These are phyloP conservation scores for Acronicta aceris DNA, from an alignment of 2,888 invertebrate genomes.

Conservation along the genomic window DNA sequence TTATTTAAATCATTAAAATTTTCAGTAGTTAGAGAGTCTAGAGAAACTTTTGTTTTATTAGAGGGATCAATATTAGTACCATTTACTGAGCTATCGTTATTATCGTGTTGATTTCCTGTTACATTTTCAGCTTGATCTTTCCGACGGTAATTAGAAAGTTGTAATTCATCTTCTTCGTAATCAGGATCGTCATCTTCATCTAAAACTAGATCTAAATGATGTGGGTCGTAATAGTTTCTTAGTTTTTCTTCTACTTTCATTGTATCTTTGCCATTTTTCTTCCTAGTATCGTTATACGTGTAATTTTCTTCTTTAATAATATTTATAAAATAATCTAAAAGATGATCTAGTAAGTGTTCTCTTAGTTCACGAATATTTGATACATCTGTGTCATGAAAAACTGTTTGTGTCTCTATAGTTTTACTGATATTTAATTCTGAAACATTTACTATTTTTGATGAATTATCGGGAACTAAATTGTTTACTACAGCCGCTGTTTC, in stretches of 20 bases:
- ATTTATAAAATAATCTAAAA: conserved; percentile 46
- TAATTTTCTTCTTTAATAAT: conserved; percentile 41
- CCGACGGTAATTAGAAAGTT: background rate
- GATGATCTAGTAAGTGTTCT: conserved; percentile 40
- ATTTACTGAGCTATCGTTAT: background rate
- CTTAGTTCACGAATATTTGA: conserved; percentile 39
- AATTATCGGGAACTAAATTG: background rate
- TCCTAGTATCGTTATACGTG: conserved; percentile 22
- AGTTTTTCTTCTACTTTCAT: conserved; percentile 43
- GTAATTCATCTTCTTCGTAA: conserved; percentile 1
- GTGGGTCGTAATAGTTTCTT: conserved; percentile 43
- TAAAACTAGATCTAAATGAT: conserved; percentile 22
- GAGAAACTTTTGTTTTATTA: background rate
- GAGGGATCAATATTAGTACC: background rate
- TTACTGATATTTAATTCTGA: background rate
- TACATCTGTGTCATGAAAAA: background rate
- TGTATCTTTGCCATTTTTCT: conserved; percentile 25
- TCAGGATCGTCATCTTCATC: conserved; percentile 15
- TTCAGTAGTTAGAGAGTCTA: background rate
- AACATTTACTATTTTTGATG: background rate
- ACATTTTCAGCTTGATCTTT: conserved; percentile 4
- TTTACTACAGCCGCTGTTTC: background rate
- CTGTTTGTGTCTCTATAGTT: background rate
- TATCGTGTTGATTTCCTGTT: background rate
- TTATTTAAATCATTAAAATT: background rate